These are phyloP conservation scores for Bufotes viridis DNA, from an alignment of 2,797 vertebrate species.

Conservation along the genomic window DNA sequence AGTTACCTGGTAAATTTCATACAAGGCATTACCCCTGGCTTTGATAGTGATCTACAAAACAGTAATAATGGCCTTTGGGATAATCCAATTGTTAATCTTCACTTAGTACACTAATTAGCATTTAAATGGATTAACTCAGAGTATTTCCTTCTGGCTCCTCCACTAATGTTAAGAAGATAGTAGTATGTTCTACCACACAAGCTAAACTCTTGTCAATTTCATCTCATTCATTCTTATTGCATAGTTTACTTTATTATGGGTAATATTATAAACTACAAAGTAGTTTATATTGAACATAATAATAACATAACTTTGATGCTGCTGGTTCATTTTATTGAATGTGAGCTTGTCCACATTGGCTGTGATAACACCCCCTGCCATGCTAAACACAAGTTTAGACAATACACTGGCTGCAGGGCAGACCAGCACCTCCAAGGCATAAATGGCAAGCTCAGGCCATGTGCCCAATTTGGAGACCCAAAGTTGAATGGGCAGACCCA, in stretches of 20 bases:
- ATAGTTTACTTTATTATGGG: too few relatives aligned
- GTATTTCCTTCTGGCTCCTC: constrained; percentile 11
- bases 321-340: too few relatives aligned
- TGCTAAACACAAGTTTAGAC: too few relatives aligned
- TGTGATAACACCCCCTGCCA: too few relatives aligned
- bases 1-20: background rate
- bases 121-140: constrained; percentile 26
- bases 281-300: background rate
- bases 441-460: too few relatives aligned
- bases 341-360: too few relatives aligned
- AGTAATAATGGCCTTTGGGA: constrained; percentile 20
- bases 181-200: background rate
- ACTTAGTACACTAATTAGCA: constrained; percentile 18
- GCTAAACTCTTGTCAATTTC: background rate
- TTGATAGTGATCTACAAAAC: constrained; percentile 28
- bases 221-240: background rate
- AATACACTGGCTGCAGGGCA: too few relatives aligned
- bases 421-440: too few relatives aligned
- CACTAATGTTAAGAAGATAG: background rate
- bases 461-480: too few relatives aligned
- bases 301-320: background rate
- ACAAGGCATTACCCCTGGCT: too few relatives aligned
- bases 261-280: background rate
- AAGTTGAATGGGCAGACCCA: too few relatives aligned
- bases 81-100: constrained; percentile 14